Base-by-base conservation (phyloP, 2,113 vertebrate species). In the Ornithorhynchus anatinus region DNA sequence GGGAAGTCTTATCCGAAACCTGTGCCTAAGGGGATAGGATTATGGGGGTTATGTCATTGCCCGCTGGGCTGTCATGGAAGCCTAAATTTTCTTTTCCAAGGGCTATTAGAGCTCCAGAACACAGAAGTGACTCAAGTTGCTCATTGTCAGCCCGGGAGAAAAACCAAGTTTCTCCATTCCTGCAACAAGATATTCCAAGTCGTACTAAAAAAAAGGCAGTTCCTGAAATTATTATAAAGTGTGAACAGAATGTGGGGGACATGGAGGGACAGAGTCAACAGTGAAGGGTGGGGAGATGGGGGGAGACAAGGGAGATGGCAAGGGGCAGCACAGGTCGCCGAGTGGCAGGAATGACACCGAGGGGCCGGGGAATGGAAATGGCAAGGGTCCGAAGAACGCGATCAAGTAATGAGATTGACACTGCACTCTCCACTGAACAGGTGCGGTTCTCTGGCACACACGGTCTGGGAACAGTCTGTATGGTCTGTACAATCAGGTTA, bases 1-100 rank as follows among this genome's bases (percentile, higher is more conserved):
- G 82, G 75, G 69, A 84, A 82, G 38, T 37, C 88, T 84, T 39
- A 69, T 72, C 54, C 80, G 80, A 64, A 69, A 31, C 36, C 72
- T 79, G 61, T 57, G 58, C 78, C 63, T 7, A 16, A 66, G 76
- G 85, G 58, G 58, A 86, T 35, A 60, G 54, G 80, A 86, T 90
- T 83, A 90, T 68, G 71, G 58, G 51, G 82, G 78, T 72, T 73
- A 27, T 61, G 59, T 64, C 70, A 52, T 61, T 86, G 74, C 44
- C 44, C 36, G 22, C 64, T 51, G 31, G 11, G 39, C 79, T 84
- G 77, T 78, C 79, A 85, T 58, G 77, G 69, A 81, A 75, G 10
- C 38, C n/a, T 56, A 31, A 74, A 71, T 37, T 52, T n/a, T 76
- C 35, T 67, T 80, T 79, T 83, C 72, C 65, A 56, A 63, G 74